Evolutionary conservation across 2,888 invertebrate genomes (phyloP).

Genomic region (Oasisia sp.): DNA sequence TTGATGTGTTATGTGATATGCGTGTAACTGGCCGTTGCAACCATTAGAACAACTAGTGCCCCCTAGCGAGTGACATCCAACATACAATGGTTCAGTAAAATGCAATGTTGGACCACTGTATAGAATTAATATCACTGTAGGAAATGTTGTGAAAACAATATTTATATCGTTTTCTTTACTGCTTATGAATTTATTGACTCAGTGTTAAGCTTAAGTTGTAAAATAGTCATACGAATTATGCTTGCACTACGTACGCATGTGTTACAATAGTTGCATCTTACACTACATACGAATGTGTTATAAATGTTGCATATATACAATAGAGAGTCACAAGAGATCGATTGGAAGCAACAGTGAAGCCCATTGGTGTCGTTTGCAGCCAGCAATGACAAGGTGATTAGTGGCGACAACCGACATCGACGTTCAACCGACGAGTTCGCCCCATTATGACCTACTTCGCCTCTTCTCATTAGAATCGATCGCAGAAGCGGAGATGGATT

Average conservation of each 20-base stretch:
- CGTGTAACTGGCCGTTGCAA: neutral
- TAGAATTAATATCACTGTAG: neutral
- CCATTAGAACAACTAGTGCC: neutral
- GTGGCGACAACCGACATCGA: neutral
- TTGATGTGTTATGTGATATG: no score
- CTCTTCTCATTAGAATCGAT: neutral
- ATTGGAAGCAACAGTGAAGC: neutral
- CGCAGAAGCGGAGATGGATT: neutral
- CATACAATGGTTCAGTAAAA: neutral
- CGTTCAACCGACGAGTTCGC: neutral
- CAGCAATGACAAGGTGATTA: neutral
- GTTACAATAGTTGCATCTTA: no score
- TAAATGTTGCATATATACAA: neutral
- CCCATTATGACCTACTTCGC: neutral
- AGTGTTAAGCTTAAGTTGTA: neutral
- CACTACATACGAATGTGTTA: no score
- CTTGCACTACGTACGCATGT: no score
- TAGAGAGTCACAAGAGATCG: neutral
- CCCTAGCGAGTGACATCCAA: neutral
- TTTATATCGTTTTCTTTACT: neutral
- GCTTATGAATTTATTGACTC: neutral
- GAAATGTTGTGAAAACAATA: neutral
- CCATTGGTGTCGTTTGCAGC: no score
- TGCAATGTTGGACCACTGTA: neutral
- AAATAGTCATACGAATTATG: no score